Base-by-base conservation (phyloP, 2,888 invertebrate genomes). In the Agrenia bidenticulata region DNA sequence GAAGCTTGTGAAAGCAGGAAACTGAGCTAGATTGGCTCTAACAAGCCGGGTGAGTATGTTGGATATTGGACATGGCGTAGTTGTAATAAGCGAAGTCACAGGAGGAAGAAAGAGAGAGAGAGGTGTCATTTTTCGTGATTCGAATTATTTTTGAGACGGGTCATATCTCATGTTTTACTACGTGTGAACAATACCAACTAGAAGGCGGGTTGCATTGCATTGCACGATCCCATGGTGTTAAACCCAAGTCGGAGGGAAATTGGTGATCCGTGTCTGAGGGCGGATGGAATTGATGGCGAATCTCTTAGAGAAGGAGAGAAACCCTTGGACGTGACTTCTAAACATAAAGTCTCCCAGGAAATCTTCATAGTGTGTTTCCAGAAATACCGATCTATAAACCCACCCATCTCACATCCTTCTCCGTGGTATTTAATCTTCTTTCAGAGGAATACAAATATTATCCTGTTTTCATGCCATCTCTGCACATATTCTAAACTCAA, bases 41-140 rank as follows among this genome's bases (percentile, higher is more conserved):
- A 32, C 4, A 11, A 32, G 32, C 11, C 32, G 32, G 32, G 4
- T 4, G 32, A 11, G 32, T 7, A 32, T 32, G 32, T 32, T 32
- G 32, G 11, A 32, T 7, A 11, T 17, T 13, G 23, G 51, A 24
- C 4, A 2, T 27, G 54, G 54, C 17, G 54, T 9, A 27, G 54
- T 45, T 45, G 61, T 21, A 53, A 41, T n/a, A 51, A 50, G 61
- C 15, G 50, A 51, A 61, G 55, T 32, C 32, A 32, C 32, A 32
- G 32, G 32, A 58, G 45, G 45, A 54, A 55, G 51, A 49, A 49
- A 41, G 37, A 56, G 32, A 42, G 41, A 37, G 53, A 62, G 63
- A 71, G 67, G 73, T 75, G 75, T 75, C 75, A 74, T 73, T 75
- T 74, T 75, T 74, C 75, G 73, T 75, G 73, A 74, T 74, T 74